Base-by-base conservation (phyloP, 2,113 vertebrate genomes). In the Gopherus flavomarginatus region DNA sequence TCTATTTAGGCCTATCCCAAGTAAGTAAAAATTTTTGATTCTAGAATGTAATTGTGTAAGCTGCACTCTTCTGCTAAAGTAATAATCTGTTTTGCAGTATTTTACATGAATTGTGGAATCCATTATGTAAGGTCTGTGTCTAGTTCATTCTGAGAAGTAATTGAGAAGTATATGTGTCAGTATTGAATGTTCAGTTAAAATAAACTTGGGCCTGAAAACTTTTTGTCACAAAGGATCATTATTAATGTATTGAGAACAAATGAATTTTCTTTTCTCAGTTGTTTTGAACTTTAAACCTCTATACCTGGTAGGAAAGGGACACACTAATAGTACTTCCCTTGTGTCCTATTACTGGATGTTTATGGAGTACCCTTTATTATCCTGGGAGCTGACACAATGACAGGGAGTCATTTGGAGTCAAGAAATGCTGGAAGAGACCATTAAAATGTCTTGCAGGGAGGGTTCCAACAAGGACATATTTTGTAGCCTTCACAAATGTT, bases 1-100 rank as follows among this genome's bases (percentile, higher is more conserved):
- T 99, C 98, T 99, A 99, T 98, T 99, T 99, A 98, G 99, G 99
- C 89, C 99, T 99, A 97, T 99, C 99, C 86, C 99, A 99, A 99
- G 99, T 99, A 98, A 99, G 99, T 98, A 94, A 88, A 94, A 56
- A 81, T 65, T 97, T 98, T 95, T 27, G 11, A 90, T 98, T 97
- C 91, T 97, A 89, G 59, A 86, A 8, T 1, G 12, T 26, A 54
- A 88, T 83, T 91, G 50, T 94, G 62, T 92, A 31, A 52, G 3
- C 77, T 94, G 49, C 29, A 1, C 90, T 88, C 79, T 92, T 57
- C 6, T 89, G 50, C 50, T 91, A 82, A 90, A 80, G 31, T 88
- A 93, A 89, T 95, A 80, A 80, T 95, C 87, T 92, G 12, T 17
- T 96, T 96, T 95, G 93, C 38, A 91, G 85, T 87, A 78, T 94